Base-by-base conservation (phyloP, 2,888 invertebrate genomes). In the Tethea ocularis region DNA sequence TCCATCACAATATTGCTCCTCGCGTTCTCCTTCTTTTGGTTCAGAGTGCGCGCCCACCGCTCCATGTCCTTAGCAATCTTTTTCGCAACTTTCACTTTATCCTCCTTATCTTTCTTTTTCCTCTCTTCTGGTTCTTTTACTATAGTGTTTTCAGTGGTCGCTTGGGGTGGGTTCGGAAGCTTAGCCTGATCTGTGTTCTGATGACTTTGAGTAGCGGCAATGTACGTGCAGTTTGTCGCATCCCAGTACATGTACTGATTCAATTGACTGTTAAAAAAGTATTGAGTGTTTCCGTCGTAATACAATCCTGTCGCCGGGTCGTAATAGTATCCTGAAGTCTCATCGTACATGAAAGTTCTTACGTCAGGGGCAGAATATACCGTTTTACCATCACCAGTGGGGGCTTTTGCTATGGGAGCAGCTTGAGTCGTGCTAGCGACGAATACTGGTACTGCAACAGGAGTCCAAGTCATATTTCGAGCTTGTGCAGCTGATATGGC, bases 201-300 rank as follows among this genome's bases (percentile, higher is more conserved):
- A 59, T 84, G 88, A 10, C 67, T 71, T 62, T 89, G 88, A 17
- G 87, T 78, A 0, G 94, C 95, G 20, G 94, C 89, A 23, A 94
- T 85, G 71, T 96, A 96, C 0, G 95, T 95, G 61, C 93, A 93
- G 51, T 93, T 95, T 0, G 95, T 94, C 0, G 95, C 95, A 89
- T 99, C 98, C 98, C 99, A 99, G 82, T 99, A 99, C 80, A 99
- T 94, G 87, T 98, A 99, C 80, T 98, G 96, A 70, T 96, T 97
- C 0, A 96, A 96, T 71, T 97, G 96, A 73, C 97, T 96, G 86
- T 99, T 99, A 91, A 97, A 99, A 87, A 99, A 99, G 88, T 99
- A 99, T 80, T 97, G 98, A 2, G 99, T 97, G 73, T 96, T 97
- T 0, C 98, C 96, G 93, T 99, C 99, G 84, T 99, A 99, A 87